Conservation (phyloP, 2,797 vertebrate species). For the Alectoris magna region DNA sequence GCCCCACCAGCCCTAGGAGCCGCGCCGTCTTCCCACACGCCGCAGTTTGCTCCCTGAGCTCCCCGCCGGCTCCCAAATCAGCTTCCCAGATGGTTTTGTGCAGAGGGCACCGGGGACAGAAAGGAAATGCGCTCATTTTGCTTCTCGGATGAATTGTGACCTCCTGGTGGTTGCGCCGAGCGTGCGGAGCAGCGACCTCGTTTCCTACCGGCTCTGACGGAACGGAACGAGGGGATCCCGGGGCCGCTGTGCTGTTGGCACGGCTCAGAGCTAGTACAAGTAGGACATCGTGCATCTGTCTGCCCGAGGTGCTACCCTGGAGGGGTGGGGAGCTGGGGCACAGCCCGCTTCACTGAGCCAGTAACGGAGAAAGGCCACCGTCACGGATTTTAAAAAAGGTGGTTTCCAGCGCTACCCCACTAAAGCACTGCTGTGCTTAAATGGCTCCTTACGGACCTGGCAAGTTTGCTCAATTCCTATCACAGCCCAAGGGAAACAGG, state of each 20-base stretch:
- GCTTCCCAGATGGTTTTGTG: not conserved
- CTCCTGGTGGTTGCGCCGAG: conserved; percentile 48
- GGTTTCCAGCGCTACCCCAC: not conserved
- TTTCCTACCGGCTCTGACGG: not conserved
- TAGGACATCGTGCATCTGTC: not conserved
- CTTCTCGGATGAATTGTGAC: conserved; percentile 28
- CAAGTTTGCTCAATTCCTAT: not conserved
- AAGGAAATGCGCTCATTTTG: conserved; percentile 48
- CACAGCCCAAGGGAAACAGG: not conserved
- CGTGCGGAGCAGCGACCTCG: not conserved
- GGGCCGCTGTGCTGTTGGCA: not conserved
- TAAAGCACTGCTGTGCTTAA: not conserved
- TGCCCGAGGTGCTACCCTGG: not conserved
- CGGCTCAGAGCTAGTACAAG: not conserved
- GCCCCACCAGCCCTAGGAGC: not conserved
- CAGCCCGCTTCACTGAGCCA: not conserved
- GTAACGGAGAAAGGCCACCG: not conserved
- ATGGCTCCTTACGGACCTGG: not conserved
- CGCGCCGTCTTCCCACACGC: not conserved
- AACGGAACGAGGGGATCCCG: not conserved
- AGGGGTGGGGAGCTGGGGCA: not conserved
- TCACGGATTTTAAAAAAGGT: not conserved
- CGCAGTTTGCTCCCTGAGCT: accelerated
- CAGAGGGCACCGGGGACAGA: not conserved
- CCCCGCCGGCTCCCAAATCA: not conserved